Base-by-base conservation (phyloP, 2,113 vertebrate species). In the Syngnathus scovelli region DNA sequence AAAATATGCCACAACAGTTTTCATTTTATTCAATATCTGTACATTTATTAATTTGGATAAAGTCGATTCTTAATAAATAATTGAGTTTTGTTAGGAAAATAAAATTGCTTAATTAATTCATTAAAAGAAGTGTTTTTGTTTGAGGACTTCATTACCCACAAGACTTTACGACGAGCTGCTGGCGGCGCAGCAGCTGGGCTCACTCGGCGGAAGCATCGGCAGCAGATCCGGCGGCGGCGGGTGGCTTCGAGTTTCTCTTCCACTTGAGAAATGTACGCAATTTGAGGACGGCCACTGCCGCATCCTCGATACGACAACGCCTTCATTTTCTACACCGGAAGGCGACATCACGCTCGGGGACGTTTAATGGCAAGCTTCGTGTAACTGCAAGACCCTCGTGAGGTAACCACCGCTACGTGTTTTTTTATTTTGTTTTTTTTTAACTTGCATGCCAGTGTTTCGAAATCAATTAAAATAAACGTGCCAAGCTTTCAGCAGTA, bases 81-180 rank as follows among this genome's bases (percentile, higher is more conserved):
- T 33, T 27, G 27, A 27, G 27, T 27, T 27, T 27, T 27, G 27
- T 27, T 33, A 3, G 27, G 27, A 33, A 33, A 33, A 33, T 3
- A 51, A n/a, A 10, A 21, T 52, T 52, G 19, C 19, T 52, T 52
- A 2, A 52, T 52, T 8, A 52, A 52, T 52, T 52, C 8, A 19
- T 21, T 3, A 23, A 55, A 55, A 5, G 13, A 23, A 11, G 9
- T 16, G 1, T 56, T 33, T 55, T 27, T 6, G 5, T 33, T 2
- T 13, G 6, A 56, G 15, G 51, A 69, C 86, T 87, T 27, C 87
- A 79, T 76, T 64, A 83, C 89, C 89, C 89, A 46, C 11, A 61
- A 78, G 12, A 51, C 87, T 1, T 1, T 6, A 27, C 55, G 36
- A 15, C 27, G 55, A 27, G 55, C 55, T 36, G 55, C 27, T 58